Conservation (phyloP, 2,888 invertebrate genomes). For the Neocrepidodera transversa region DNA sequence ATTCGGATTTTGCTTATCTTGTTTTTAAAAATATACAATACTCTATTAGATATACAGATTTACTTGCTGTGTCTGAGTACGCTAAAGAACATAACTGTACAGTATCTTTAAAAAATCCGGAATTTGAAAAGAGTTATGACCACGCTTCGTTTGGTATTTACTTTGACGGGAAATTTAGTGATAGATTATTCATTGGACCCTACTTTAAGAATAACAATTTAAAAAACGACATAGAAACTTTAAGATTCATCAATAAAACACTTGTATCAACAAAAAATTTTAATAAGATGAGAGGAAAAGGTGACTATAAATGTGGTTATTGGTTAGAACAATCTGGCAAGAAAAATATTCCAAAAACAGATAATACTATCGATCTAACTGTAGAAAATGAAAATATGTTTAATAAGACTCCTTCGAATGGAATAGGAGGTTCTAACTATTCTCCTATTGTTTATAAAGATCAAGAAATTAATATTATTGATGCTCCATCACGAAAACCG, state of each 20-base stretch:
- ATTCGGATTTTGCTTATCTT: slow-evolving; percentile 65
- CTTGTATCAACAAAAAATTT: slow-evolving; percentile 50
- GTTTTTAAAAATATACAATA: slow-evolving; percentile 62
- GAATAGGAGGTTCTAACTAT: not conserved
- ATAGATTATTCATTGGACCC: slow-evolving; percentile 58
- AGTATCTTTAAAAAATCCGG: slow-evolving; percentile 56
- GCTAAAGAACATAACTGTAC: slow-evolving; percentile 62
- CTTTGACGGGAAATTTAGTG: slow-evolving; percentile 50
- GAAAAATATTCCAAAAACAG: not conserved
- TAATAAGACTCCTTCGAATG: not conserved
- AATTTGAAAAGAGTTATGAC: slow-evolving; percentile 42
- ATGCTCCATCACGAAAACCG: slow-evolving; percentile 34
- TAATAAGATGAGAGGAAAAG: slow-evolving; percentile 49
- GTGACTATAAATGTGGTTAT: slow-evolving; percentile 36
- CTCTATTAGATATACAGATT: slow-evolving; percentile 64
- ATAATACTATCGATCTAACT: slow-evolving; percentile 37
- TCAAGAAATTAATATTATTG: slow-evolving; percentile 31
- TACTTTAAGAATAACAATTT: slow-evolving; percentile 43
- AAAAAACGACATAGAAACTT: slow-evolving; percentile 53
- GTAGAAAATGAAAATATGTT: slow-evolving; percentile 7
- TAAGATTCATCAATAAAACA: slow-evolving; percentile 51
- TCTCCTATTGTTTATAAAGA: slow-evolving; percentile 28
- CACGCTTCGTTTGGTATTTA: slow-evolving; percentile 55
- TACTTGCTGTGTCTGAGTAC: slow-evolving; percentile 62
- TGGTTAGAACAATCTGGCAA: slow-evolving; percentile 40